These are phyloP conservation scores for Diogma glabrata DNA, from an alignment of 2,888 invertebrate species.

Conservation along the genomic window DNA sequence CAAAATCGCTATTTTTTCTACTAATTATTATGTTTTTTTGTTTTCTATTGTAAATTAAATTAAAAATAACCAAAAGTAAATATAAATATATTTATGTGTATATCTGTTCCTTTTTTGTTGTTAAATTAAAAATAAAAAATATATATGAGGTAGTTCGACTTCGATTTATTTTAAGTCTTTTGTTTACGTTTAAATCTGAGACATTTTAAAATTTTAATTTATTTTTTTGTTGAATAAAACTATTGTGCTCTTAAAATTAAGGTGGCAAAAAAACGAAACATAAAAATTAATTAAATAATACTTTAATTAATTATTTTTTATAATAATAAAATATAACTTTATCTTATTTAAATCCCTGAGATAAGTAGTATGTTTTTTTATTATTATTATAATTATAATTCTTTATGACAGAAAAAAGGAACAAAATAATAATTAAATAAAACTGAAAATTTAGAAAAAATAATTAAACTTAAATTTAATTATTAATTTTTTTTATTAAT, in stretches of 20 bases:
- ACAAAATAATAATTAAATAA: not conserved
- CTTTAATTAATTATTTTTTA: slow-evolving; percentile 5
- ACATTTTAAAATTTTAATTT: not conserved
- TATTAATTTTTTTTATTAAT: too few relatives aligned
- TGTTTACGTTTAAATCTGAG: slow-evolving; percentile 6
- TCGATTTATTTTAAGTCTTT: slow-evolving; percentile 3
- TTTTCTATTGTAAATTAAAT: too few relatives aligned
- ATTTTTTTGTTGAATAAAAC: not conserved
- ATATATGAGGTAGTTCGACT: not conserved
- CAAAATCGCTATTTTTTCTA: too few relatives aligned
- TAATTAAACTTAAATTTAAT: too few relatives aligned
- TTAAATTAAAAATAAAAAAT: not conserved
- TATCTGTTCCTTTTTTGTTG: too few relatives aligned
- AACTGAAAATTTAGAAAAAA: not conserved
- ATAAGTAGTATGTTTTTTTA: slow-evolving; percentile 5
- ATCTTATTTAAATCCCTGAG: slow-evolving; percentile 5
- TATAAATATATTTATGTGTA: too few relatives aligned
- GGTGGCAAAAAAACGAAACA: slow-evolving; percentile 7
- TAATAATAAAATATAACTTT: slow-evolving; percentile 7
- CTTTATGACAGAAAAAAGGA: not conserved
- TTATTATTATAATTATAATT: slow-evolving; percentile 5
- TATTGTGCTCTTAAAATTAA: too few relatives aligned
- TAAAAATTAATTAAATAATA: slow-evolving; percentile 5
- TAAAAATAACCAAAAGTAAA: too few relatives aligned
- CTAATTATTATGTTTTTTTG: too few relatives aligned